Conservation (phyloP, 2,888 invertebrate genomes). For the Epistrophella euchroma region DNA sequence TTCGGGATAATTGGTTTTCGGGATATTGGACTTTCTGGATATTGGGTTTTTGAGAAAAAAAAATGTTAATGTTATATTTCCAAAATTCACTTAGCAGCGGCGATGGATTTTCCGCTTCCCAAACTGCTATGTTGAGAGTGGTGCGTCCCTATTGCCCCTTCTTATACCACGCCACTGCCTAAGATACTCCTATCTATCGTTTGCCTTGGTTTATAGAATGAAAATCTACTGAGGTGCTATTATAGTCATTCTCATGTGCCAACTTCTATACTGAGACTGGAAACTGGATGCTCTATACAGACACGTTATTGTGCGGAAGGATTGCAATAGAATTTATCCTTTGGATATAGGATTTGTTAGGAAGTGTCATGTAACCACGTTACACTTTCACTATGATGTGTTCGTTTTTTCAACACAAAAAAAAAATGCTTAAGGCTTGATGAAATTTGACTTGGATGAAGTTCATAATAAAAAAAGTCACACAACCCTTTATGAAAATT, state of each 20-base stretch:
- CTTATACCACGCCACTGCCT: no score
- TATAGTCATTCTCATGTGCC: background rate
- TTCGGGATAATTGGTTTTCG: no score
- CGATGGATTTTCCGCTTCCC: no score
- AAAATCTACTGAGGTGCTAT: background rate
- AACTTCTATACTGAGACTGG: slow-evolving; percentile 5
- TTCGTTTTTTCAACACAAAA: slow-evolving; percentile 3
- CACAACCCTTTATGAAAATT: no score
- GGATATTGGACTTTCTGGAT: no score
- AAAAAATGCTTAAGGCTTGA: slow-evolving; percentile 30
- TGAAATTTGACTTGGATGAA: no score
- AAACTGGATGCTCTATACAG: slow-evolving; percentile 11
- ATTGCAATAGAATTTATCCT: slow-evolving; percentile 50
- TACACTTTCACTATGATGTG: slow-evolving; percentile 42
- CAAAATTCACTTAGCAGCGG: no score
- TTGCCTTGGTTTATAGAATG: background rate
- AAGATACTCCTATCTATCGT: background rate
- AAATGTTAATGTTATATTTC: no score
- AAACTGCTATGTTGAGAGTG: no score
- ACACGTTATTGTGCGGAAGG: slow-evolving; percentile 41
- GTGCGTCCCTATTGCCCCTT: no score
- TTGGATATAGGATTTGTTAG: slow-evolving; percentile 36
- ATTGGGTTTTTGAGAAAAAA: no score
- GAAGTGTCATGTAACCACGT: slow-evolving; percentile 28
- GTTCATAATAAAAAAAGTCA: no score